phyloP scores from a whole-genome alignment of 2,888 invertebrate species.

The Marronus borbonicus region DNA sequence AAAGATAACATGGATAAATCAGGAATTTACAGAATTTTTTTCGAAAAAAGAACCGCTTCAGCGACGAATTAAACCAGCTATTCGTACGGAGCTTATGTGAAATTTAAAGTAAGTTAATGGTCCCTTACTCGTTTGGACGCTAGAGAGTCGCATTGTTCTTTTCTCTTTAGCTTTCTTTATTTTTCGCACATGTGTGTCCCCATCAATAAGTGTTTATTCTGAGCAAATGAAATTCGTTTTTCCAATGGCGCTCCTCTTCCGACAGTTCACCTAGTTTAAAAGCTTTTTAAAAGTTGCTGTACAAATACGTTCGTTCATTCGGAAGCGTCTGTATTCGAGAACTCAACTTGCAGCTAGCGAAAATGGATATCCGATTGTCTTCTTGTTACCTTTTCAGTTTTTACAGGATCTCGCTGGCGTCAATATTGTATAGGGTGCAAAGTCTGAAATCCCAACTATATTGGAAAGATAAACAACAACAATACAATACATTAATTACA shows the following conservation, averaged over 20 bases:
- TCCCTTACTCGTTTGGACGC: background rate
- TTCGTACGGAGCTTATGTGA: background rate
- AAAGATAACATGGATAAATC: too few relatives aligned
- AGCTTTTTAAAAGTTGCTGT: slow-evolving; percentile 41
- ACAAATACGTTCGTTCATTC: slow-evolving; percentile 36
- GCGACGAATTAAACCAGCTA: too few relatives aligned
- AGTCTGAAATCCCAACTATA: too few relatives aligned
- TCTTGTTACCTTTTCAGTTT: slow-evolving; percentile 1
- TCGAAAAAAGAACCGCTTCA: too few relatives aligned
- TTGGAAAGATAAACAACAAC: too few relatives aligned
- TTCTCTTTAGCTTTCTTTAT: background rate
- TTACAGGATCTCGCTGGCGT: background rate
- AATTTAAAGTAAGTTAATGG: slow-evolving; percentile 25
- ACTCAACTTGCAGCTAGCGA: slow-evolving; percentile 36
- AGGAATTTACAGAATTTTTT: too few relatives aligned
- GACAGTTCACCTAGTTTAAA: slow-evolving; percentile 37
- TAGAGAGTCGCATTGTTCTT: background rate
- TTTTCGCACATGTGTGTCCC: slow-evolving; percentile 17
- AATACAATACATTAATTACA: too few relatives aligned
- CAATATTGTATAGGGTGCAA: too few relatives aligned
- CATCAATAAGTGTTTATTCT: slow-evolving; percentile 34
- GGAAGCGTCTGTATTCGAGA: slow-evolving; percentile 21
- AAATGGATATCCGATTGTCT: slow-evolving; percentile 30
- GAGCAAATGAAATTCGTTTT: slow-evolving; percentile 36
- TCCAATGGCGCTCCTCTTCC: slow-evolving; percentile 13